phyloP scores from a whole-genome alignment of 2,797 vertebrate species.

The Hypotaenidia okinawae region DNA sequence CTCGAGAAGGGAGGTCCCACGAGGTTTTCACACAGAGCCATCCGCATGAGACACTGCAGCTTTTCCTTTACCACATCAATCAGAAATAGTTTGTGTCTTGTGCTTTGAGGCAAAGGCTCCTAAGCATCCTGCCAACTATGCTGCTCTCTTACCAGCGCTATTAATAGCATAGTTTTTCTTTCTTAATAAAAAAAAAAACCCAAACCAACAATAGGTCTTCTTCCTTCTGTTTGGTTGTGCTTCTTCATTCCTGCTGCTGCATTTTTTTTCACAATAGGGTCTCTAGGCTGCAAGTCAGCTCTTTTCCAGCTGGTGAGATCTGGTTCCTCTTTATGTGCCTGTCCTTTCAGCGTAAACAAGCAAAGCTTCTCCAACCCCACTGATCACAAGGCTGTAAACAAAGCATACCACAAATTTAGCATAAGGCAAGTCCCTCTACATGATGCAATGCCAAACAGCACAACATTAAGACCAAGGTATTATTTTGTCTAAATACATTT shows the following conservation, averaged over 20 bases:
- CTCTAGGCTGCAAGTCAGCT: slow-evolving; percentile 24
- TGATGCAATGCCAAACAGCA: background rate
- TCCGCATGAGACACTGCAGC: background rate
- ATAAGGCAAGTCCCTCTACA: background rate
- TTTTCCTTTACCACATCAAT: slow-evolving; percentile 9
- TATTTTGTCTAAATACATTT: background rate
- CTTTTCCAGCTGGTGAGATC: background rate
- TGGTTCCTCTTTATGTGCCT: slow-evolving; percentile 34
- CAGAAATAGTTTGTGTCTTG: background rate
- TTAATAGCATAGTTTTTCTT: slow-evolving; percentile 6
- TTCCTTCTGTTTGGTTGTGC: slow-evolving; percentile 8
- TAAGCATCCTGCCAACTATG: background rate
- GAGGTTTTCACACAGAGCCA: background rate
- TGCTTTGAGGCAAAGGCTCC: slow-evolving; percentile 1
- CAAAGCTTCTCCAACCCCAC: slow-evolving; percentile 86
- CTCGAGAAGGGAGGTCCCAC: background rate
- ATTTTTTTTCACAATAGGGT: background rate
- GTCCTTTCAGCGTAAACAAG: slow-evolving; percentile 84
- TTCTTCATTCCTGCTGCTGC: background rate
- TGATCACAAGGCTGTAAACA: slow-evolving; percentile 80
- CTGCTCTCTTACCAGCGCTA: background rate
- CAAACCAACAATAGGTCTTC: background rate
- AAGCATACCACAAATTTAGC: slow-evolving; percentile 36
- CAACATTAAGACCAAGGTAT: background rate
- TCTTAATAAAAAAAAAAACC: background rate